Evolutionary conservation across 2,797 vertebrate genomes (phyloP).

Genomic region (Rachycentron canadum): DNA sequence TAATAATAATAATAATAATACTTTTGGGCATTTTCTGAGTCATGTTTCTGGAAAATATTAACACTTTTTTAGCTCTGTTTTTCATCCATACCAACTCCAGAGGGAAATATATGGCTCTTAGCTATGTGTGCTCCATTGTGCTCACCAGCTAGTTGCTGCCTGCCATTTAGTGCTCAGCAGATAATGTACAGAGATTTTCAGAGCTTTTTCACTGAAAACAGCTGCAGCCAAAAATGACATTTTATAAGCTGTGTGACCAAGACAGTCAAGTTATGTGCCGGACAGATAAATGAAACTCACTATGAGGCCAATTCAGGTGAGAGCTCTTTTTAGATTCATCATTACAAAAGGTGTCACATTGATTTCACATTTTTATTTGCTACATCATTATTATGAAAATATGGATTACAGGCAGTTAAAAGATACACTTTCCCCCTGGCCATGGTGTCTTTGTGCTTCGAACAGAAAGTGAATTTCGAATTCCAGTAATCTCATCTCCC

Average conservation of each 20-base stretch:
- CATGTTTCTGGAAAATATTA: background rate
- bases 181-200: background rate
- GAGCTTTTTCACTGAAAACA: background rate
- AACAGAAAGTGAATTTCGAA: conserved; percentile 27
- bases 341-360: background rate
- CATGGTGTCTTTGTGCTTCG: background rate
- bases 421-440: conserved; percentile 1
- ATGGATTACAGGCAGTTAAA: background rate
- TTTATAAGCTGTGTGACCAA: background rate
- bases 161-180: background rate
- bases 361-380: conserved; percentile 15
- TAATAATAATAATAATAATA: background rate
- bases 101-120: conserved; percentile 1
- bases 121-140: background rate
- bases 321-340: background rate
- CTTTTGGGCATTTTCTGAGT: background rate
- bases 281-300: background rate
- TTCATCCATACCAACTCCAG: background rate
- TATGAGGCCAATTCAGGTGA: background rate
- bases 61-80: background rate
- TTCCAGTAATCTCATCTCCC: conserved; percentile 34
- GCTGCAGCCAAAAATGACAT: background rate
- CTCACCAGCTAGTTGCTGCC: background rate
- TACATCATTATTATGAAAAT: conserved; percentile 6
- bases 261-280: background rate